Conservation (phyloP, 2,113 vertebrate genomes). For the Hyla sarda region DNA sequence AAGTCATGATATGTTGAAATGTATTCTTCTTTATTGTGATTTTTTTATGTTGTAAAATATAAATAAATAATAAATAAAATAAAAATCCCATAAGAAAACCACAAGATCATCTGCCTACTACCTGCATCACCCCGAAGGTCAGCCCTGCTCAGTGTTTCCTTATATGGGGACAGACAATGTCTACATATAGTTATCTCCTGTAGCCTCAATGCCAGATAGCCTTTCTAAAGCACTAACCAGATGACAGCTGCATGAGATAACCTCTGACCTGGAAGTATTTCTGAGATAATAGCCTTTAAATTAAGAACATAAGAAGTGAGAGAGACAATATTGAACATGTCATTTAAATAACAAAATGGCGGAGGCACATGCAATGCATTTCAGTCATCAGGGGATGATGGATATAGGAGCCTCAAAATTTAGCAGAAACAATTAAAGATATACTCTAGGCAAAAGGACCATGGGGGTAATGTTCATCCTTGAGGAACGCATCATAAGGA, state of each 20-base stretch:
- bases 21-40: too few species aligned
- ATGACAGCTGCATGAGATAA: slow-evolving; percentile 31
- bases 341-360: not conserved
- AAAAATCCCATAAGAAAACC: not conserved
- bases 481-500: too few species aligned
- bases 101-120: not conserved
- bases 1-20: too few species aligned
- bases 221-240: slow-evolving; percentile 9
- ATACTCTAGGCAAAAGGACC: too few species aligned
- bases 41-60: too few species aligned
- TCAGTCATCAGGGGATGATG: not conserved
- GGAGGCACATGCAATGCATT: not conserved
- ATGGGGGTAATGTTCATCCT: too few species aligned
- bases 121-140: not conserved
- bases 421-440: not conserved
- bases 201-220: not conserved
- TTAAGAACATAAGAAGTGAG: not conserved
- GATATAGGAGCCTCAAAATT: not conserved
- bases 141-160: not conserved
- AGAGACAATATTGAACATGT: too few species aligned
- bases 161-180: slow-evolving; percentile 28
- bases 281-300: not conserved
- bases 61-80: too few species aligned
- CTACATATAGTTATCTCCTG: slow-evolving; percentile 35
- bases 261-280: slow-evolving; percentile 32